phyloP scores from a whole-genome alignment of 1,140 invertebrate species.

The Apis dorsata region DNA sequence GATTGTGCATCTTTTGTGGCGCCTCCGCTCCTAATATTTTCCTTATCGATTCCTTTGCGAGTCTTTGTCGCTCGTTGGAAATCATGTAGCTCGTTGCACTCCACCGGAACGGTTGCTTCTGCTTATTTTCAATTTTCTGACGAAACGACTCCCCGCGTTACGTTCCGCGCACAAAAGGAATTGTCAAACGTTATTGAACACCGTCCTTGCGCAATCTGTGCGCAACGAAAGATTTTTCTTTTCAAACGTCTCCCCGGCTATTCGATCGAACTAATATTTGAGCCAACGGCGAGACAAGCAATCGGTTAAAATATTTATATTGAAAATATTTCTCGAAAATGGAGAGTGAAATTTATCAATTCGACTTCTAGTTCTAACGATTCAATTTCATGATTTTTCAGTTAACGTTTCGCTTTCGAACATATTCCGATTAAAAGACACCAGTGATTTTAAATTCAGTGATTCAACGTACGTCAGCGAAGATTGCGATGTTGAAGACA shows the following conservation, averaged over 20 bases:
- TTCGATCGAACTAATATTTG: too few species aligned
- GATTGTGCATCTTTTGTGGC: constrained; percentile 34
- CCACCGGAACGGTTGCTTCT: background rate
- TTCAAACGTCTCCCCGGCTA: too few species aligned
- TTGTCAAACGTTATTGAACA: background rate
- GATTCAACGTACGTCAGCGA: too few species aligned
- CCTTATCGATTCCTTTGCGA: constrained; percentile 2
- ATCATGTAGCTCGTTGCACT: constrained; percentile 15
- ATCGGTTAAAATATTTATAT: too few species aligned
- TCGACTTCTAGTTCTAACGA: background rate
- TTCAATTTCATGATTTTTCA: background rate
- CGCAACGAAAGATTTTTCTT: background rate
- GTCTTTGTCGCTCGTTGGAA: constrained; percentile 14
- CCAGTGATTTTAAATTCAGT: too few species aligned
- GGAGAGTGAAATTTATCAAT: too few species aligned
- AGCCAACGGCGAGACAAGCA: too few species aligned
- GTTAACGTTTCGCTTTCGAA: too few species aligned
- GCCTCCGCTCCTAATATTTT: constrained; percentile 35
- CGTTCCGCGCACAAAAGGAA: background rate
- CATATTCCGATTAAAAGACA: too few species aligned
- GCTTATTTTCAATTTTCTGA: constrained; percentile 3
- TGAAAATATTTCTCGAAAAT: too few species aligned
- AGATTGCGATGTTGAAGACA: too few species aligned
- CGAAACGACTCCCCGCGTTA: background rate
- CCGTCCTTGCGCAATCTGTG: background rate